Evolutionary conservation across 2,888 invertebrate genomes (phyloP), one percentile per base, ranked within the genome.

Genomic region (Philhelius pedissequus): DNA sequence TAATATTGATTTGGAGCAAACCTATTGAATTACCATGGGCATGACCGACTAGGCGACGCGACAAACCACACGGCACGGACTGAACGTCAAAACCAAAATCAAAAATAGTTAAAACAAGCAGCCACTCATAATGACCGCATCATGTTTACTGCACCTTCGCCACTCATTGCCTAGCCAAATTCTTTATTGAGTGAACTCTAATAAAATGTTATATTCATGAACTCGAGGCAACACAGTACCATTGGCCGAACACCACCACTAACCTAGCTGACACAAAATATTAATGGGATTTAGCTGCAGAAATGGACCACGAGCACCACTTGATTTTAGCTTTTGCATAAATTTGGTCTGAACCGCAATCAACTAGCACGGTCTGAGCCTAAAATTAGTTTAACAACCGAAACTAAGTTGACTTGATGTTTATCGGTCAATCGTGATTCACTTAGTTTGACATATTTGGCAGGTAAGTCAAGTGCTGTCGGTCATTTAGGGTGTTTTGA

Each of bases 381-480:
- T 62, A 35, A 58, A 18, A 15, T 48, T 20, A 45, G 43, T 77
- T 64, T 9, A 43, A 35, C 64, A 52, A 66, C 27, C 50, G 64
- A 50, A 81, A 66, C 64, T 70, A 70, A 81, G 76, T 60, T 27
- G 75, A 52, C 40, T 58, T 73, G 52, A 62, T 52, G 38, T 60
- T 70, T 32, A 82, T 73, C 77, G 77, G 66, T 82, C 77, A 68
- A 52, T 38, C 68, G 54, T 68, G 77, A 52, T 71, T 22, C 52
- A 32, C 1, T 20, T 40, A 9, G 27, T 77, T 77, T 77, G 77
- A 68, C 77, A 81, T 52, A 38, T 71, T 60, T 81, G 81, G 77
- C 68, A 78, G 48, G 77, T 56, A 82, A 82, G 71, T 77, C 82
- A 82, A 82, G 82, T 73, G 82, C 38, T 66, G 58, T 70, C 38